A percentile compares a stretch with the other conserved stretches of the same genome.
These are phyloP conservation scores for Trichogramma evanescens DNA, from an alignment of 2,888 invertebrate genomes.

Conservation along the genomic window DNA sequence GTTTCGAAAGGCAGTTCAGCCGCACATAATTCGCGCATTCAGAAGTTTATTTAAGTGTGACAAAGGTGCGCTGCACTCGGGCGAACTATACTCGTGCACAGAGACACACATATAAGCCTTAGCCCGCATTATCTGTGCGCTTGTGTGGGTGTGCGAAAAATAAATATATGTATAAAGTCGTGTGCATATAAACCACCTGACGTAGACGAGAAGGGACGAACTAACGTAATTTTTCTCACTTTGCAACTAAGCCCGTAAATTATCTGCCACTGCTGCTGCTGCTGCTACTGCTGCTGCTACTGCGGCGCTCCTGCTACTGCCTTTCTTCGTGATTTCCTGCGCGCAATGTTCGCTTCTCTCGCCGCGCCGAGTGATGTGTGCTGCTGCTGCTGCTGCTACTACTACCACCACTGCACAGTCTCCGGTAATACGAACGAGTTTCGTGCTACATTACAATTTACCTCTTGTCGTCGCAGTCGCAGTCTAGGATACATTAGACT, in stretches of 20 bases:
- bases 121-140: too few relatives aligned
- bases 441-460: constrained; percentile 32
- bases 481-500: too few relatives aligned
- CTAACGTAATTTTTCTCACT: constrained; percentile 45
- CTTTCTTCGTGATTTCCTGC: not conserved
- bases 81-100: too few relatives aligned
- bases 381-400: too few relatives aligned
- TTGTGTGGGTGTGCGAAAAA: too few relatives aligned
- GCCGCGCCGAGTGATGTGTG: constrained; percentile 21
- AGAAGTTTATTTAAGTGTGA: too few relatives aligned
- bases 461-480: not conserved
- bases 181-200: constrained; percentile 34
- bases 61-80: too few relatives aligned
- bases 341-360: constrained; percentile 6
- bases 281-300: constrained; percentile 17
- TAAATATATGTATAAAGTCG: constrained; percentile 10
- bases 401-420: not conserved
- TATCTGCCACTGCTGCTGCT: constrained; percentile 27
- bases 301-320: constrained; percentile 10
- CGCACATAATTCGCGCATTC: too few relatives aligned
- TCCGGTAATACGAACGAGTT: constrained; percentile 21
- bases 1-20: too few relatives aligned
- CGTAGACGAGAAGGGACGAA: constrained; percentile 32
- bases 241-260: constrained; percentile 43
- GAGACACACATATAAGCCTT: too few relatives aligned